Conservation (phyloP, 2,797 vertebrate species). For the Acestrorhynchus altus region DNA sequence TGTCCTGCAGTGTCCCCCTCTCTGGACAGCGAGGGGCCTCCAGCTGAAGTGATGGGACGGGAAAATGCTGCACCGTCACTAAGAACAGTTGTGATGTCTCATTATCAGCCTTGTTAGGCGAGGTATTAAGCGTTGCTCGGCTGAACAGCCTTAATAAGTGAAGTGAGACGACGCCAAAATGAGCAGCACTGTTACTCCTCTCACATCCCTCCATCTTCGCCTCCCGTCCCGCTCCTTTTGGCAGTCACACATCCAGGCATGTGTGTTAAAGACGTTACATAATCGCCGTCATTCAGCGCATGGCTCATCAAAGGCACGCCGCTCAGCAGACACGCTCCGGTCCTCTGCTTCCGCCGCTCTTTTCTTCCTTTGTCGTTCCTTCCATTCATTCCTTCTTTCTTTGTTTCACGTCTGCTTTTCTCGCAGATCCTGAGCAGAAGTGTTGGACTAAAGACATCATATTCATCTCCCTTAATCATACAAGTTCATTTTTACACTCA, state of each 20-base stretch:
- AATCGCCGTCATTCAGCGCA: slow-evolving; percentile 77
- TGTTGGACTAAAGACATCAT: too few species aligned
- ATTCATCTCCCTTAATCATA: too few species aligned
- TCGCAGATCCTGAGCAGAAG: neutral
- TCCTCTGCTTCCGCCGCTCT: slow-evolving; percentile 10
- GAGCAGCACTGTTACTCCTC: slow-evolving; percentile 63
- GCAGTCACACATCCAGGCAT: slow-evolving; percentile 83
- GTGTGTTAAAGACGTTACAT: slow-evolving; percentile 82
- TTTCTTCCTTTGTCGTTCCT: neutral
- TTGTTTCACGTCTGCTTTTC: neutral
- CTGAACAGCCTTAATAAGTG: slow-evolving; percentile 65
- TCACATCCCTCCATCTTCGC: slow-evolving; percentile 54
- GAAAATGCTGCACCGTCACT: slow-evolving; percentile 67
- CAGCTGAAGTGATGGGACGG: slow-evolving; percentile 52
- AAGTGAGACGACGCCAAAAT: slow-evolving; percentile 70
- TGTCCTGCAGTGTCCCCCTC: neutral
- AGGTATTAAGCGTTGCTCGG: slow-evolving; percentile 64
- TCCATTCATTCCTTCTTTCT: neutral
- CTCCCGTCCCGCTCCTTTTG: slow-evolving; percentile 66
- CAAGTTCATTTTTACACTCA: too few species aligned
- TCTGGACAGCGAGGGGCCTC: neutral
- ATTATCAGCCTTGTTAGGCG: slow-evolving; percentile 70
- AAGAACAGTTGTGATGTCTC: slow-evolving; percentile 68
- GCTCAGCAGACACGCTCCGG: slow-evolving; percentile 65
- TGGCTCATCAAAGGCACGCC: slow-evolving; percentile 79